These are phyloP conservation scores for Philhelius pedissequus DNA, from an alignment of 2,888 invertebrate species.

Conservation along the genomic window DNA sequence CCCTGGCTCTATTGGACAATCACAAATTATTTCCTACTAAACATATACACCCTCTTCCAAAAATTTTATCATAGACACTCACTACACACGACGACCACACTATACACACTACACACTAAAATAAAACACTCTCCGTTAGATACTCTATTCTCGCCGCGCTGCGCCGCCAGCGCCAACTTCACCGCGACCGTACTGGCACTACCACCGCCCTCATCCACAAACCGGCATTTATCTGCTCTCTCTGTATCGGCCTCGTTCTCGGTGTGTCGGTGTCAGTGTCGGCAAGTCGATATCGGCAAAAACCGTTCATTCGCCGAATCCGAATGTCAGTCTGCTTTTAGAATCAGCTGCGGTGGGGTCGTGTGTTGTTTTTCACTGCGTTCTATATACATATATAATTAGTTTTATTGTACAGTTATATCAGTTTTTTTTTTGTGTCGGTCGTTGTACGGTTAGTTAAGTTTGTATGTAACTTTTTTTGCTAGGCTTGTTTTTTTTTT, in stretches of 20 bases:
- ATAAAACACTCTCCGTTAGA: constrained; percentile 31
- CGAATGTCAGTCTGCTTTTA: constrained; percentile 72
- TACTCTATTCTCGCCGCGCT: background rate
- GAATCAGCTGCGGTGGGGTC: constrained; percentile 74
- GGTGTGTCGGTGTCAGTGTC: too few relatives aligned
- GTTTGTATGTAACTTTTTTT: background rate
- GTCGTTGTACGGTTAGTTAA: constrained; percentile 35
- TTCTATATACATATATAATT: constrained; percentile 38
- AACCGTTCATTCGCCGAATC: constrained; percentile 41
- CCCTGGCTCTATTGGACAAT: background rate
- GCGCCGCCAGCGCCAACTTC: background rate
- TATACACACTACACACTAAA: too few relatives aligned
- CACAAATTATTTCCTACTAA: constrained; percentile 21
- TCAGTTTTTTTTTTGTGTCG: constrained; percentile 44
- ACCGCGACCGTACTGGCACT: too few relatives aligned
- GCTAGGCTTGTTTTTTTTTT: constrained; percentile 17
- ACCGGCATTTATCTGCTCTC: background rate
- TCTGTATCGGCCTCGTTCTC: background rate
- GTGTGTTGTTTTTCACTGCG: constrained; percentile 65
- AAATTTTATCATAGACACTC: constrained; percentile 18
- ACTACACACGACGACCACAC: background rate
- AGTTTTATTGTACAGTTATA: constrained; percentile 51
- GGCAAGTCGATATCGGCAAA: too few relatives aligned
- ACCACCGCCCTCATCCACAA: constrained; percentile 56
- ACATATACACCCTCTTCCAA: constrained; percentile 32